Evolutionary conservation across 2,888 invertebrate species (phyloP).

Genomic region (Lomographa bimaculata): DNA sequence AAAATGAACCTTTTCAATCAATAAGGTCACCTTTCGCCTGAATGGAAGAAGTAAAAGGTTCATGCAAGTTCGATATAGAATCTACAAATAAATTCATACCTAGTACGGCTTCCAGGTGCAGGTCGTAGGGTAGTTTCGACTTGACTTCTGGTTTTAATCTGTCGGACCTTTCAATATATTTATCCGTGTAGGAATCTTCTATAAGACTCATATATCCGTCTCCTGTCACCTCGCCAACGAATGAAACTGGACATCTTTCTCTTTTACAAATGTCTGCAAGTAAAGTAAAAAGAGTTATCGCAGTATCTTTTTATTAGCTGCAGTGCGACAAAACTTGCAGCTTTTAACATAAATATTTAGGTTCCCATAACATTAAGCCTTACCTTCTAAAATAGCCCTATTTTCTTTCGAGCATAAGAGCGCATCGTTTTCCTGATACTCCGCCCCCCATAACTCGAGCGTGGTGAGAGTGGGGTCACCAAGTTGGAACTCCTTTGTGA

Average conservation of each 20-base stretch:
- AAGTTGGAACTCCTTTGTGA: constrained; percentile 92
- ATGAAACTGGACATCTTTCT: constrained; percentile 96
- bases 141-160: constrained; percentile 62
- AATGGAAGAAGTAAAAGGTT: no score
- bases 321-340: no score
- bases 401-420: constrained; percentile 89
- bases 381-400: constrained; percentile 84
- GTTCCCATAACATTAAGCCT: not conserved
- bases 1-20: no score
- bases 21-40: no score
- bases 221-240: constrained; percentile 96
- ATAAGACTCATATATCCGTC: constrained; percentile 90
- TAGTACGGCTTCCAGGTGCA: constrained; percentile 94
- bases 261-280: constrained; percentile 87
- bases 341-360: no score
- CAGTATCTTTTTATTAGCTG: no score
- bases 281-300: constrained; percentile 1
- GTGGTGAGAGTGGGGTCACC: constrained; percentile 98
- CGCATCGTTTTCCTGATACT: constrained; percentile 98
- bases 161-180: constrained; percentile 61
- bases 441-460: constrained; percentile 98
- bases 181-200: constrained; percentile 81
- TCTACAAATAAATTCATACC: constrained; percentile 75
- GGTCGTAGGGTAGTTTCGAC: constrained; percentile 89
- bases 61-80: no score